Percentiles rank a stretch among this genome's conserved stretches.
Evolutionary conservation across 2,888 invertebrate genomes (phyloP).

Genomic region (Platypus cylindrus): DNA sequence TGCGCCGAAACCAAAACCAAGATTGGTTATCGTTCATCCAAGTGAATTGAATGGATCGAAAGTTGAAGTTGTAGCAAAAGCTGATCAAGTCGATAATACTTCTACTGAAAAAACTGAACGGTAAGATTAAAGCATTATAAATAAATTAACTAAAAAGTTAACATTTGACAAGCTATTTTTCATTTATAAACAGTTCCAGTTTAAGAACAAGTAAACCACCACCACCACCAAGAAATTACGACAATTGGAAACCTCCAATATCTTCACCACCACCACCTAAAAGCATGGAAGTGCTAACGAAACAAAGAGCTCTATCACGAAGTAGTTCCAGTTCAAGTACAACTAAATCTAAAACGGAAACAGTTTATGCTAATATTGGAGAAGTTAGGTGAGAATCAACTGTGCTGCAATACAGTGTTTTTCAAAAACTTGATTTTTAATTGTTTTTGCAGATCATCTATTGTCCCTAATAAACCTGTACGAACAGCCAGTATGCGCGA

Average conservation of each 20-base stretch:
- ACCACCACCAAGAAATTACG: slow-evolving; percentile 55
- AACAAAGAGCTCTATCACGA: slow-evolving; percentile 34
- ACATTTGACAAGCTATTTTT: background rate
- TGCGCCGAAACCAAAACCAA: slow-evolving; percentile 21
- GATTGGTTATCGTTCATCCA: slow-evolving; percentile 78
- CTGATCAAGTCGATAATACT: slow-evolving; percentile 10
- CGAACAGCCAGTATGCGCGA: slow-evolving; percentile 78
- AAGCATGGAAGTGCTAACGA: slow-evolving; percentile 40
- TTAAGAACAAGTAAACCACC: slow-evolving; percentile 42
- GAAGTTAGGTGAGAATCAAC: slow-evolving; percentile 26
- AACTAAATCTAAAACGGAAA: slow-evolving; percentile 33
- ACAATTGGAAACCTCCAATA: slow-evolving; percentile 42
- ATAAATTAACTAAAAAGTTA: background rate
- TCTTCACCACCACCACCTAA: slow-evolving; percentile 59
- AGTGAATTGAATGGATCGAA: slow-evolving; percentile 70
- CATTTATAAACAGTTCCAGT: slow-evolving; percentile 1
- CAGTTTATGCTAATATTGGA: slow-evolving; percentile 73
- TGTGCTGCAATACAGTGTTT: background rate
- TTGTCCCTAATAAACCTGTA: slow-evolving; percentile 68
- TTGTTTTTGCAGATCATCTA: slow-evolving; percentile 46
- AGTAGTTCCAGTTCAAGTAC: slow-evolving; percentile 16
- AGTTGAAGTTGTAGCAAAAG: slow-evolving; percentile 55
- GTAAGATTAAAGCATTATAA: slow-evolving; percentile 7
- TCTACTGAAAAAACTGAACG: slow-evolving; percentile 6
- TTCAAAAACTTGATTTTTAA: background rate